phyloP scores from a whole-genome alignment of 2,888 invertebrate species.

The Orchestes rusci region DNA sequence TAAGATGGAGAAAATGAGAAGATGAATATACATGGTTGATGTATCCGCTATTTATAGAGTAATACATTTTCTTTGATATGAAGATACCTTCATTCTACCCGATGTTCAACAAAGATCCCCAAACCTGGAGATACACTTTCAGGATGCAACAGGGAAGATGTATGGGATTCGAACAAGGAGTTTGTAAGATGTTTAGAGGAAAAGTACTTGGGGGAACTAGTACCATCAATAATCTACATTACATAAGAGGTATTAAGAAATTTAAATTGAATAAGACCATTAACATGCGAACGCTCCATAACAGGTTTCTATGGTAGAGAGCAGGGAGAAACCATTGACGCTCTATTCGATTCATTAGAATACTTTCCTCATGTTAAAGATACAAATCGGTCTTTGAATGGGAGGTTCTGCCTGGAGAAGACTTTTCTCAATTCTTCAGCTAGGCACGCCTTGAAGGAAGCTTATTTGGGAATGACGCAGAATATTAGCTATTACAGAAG shows the following conservation, averaged over 20 bases:
- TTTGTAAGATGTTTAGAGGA: constrained; percentile 44
- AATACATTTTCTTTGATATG: neutral
- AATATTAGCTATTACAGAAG: no score
- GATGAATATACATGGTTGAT: no score
- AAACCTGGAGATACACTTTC: constrained; percentile 34
- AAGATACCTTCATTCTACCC: constrained; percentile 30
- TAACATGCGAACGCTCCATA: no score
- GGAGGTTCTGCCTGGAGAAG: constrained; percentile 12
- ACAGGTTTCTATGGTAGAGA: no score
- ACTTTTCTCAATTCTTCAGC: constrained; percentile 2
- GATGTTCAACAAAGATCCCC: constrained; percentile 33
- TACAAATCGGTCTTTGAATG: neutral
- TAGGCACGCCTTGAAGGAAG: constrained; percentile 3
- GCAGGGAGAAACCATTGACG: no score
- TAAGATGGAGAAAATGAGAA: no score
- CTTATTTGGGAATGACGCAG: constrained; percentile 10
- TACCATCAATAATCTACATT: constrained; percentile 46
- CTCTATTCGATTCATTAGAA: no score
- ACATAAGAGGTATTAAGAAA: no score
- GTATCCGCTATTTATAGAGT: no score
- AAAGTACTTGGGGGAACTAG: constrained; percentile 47
- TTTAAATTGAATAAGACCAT: no score
- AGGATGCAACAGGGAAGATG: constrained; percentile 32
- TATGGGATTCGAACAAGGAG: constrained; percentile 25
- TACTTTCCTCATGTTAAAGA: constrained; percentile 2